Conservation (phyloP, 2,888 invertebrate species). For the Aphidius colemani region DNA sequence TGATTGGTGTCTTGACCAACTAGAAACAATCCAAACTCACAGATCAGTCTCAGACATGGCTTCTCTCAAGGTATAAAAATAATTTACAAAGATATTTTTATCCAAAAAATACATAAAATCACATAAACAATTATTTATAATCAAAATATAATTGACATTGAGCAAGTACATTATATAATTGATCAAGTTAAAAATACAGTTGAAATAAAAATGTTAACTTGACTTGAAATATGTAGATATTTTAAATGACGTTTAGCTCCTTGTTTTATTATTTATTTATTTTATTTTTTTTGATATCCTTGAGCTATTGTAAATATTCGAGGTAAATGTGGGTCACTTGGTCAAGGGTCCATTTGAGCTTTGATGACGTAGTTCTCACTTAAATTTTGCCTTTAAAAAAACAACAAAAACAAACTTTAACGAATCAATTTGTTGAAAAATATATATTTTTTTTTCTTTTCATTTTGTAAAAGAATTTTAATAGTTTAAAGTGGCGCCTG, state of each 20-base stretch:
- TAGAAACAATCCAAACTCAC: conserved; percentile 99
- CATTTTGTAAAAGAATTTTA: neutral
- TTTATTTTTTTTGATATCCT: conserved; percentile 13
- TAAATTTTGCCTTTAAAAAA: neutral
- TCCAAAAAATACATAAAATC: neutral
- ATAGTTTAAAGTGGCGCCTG: no score
- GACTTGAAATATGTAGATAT: no score
- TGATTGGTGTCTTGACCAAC: conserved; percentile 99
- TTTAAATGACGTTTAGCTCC: conserved; percentile 11
- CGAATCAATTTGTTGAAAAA: neutral
- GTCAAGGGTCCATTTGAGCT: conserved; percentile 27
- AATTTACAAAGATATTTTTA: neutral
- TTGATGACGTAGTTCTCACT: conserved; percentile 7
- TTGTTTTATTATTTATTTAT: neutral
- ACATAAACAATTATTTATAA: no score
- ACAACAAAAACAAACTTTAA: neutral
- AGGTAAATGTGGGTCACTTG: conserved; percentile 27
- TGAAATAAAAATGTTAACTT: no score
- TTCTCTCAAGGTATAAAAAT: conserved; percentile 83
- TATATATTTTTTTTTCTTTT: neutral
- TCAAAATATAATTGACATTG: no score
- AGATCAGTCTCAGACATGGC: conserved; percentile 99
- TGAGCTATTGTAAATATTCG: conserved; percentile 13
- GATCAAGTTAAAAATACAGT: no score
- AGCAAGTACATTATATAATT: no score